Percentiles rank a stretch among this genome's conserved stretches.
These are phyloP conservation scores for Ennomos quercinarius DNA, from an alignment of 2,888 invertebrate genomes.

Conservation along the genomic window DNA sequence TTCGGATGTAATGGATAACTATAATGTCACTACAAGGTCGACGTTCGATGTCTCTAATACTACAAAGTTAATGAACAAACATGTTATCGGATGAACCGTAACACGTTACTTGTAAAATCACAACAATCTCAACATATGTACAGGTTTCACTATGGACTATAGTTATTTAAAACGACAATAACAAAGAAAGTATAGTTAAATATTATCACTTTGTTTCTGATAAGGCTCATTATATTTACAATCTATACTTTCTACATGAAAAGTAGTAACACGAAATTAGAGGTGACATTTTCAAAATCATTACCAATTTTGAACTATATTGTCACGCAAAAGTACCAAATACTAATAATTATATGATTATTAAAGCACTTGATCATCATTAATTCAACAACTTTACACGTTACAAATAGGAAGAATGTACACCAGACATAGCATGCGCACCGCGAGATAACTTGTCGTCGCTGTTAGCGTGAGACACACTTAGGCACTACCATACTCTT, in stretches of 20 bases:
- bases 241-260: too few relatives aligned
- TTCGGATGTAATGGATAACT: constrained; percentile 1
- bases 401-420: too few relatives aligned
- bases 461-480: too few relatives aligned
- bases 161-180: constrained; percentile 11
- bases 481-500: too few relatives aligned
- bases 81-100: constrained; percentile 39
- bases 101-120: constrained; percentile 40
- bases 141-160: constrained; percentile 38
- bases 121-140: constrained; percentile 66
- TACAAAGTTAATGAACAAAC: constrained; percentile 30
- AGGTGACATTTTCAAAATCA: too few relatives aligned
- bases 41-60: constrained; percentile 13
- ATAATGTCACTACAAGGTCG: neutral
- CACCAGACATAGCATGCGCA: too few relatives aligned
- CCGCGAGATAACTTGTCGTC: too few relatives aligned
- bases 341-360: too few relatives aligned
- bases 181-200: constrained; percentile 1
- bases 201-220: neutral
- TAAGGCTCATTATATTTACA: constrained; percentile 2
- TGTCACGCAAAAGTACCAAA: constrained; percentile 18
- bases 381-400: constrained; percentile 25
- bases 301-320: too few relatives aligned
- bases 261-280: too few relatives aligned
- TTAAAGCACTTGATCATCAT: too few relatives aligned